A percentile compares a stretch with the other conserved stretches of the same genome.
Conservation (phyloP, 2,113 vertebrate species). For the Pomatorhinus ruficollis region DNA sequence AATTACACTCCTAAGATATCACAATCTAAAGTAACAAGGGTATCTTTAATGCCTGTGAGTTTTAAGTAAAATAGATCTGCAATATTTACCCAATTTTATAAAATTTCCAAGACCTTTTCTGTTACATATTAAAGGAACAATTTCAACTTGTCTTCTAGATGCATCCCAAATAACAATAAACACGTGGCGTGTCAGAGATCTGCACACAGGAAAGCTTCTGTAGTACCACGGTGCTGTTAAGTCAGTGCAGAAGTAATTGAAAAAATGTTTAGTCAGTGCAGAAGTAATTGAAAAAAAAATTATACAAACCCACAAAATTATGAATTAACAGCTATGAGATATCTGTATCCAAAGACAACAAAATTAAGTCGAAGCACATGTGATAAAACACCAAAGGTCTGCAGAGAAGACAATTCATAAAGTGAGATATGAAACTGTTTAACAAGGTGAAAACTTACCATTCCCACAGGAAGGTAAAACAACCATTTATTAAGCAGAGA, state of each 20-base stretch:
- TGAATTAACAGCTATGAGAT: neutral
- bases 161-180: neutral
- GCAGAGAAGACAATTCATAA: neutral
- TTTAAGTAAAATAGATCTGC: neutral
- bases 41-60: neutral
- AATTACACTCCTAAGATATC: neutral
- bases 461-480: neutral
- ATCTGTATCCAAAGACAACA: neutral
- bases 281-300: neutral
- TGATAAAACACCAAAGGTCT: neutral
- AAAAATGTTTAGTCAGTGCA: neutral
- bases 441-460: neutral
- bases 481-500: neutral
- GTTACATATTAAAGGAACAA: neutral
- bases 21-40: neutral
- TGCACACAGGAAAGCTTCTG: neutral
- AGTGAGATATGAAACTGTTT: neutral
- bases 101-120: neutral
- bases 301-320: neutral
- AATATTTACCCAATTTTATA: neutral
- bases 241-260: neutral
- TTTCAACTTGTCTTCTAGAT: neutral
- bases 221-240: neutral
- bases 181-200: neutral
- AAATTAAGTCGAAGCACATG: rapidly evolving